Evolutionary conservation across 2,113 vertebrate species (phyloP).

Genomic region (western clawed frog (Xenopus tropicalis)): DNA sequence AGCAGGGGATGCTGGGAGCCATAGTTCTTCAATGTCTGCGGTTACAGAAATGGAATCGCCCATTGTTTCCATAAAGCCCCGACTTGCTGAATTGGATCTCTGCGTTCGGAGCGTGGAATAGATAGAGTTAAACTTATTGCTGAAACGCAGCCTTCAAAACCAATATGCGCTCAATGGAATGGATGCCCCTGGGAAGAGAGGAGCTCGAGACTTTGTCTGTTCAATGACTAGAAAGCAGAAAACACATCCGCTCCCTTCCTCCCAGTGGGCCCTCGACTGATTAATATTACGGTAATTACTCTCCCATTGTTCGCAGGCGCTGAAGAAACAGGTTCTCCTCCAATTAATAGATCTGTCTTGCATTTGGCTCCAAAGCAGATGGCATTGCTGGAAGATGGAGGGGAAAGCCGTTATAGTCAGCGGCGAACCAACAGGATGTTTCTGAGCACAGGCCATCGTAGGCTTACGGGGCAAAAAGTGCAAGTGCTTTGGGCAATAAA

Average conservation of each 20-base stretch:
- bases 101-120: neutral
- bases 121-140: neutral
- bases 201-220: conserved; percentile 1
- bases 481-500: neutral
- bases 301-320: conserved; percentile 12
- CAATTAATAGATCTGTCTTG: neutral
- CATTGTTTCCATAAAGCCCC: too few species aligned
- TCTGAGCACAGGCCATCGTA: neutral
- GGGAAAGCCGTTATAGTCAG: neutral
- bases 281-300: conserved; percentile 29
- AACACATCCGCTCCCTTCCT: conserved; percentile 13
- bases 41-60: too few species aligned
- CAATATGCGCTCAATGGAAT: neutral
- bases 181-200: neutral
- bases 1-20: too few species aligned
- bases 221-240: conserved; percentile 9
- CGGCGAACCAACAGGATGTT: neutral
- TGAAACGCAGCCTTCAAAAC: conserved; percentile 10
- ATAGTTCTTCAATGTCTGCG: too few species aligned
- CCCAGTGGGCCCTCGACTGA: too few species aligned
- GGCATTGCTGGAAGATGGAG: too few species aligned
- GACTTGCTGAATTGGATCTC: conserved; percentile 1
- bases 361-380: neutral
- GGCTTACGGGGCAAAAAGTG: neutral
- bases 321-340: neutral